Evolutionary conservation across 2,888 invertebrate species (phyloP), one percentile per base, ranked within the genome.

Genomic region (Ommatoiulus sabulosus): DNA sequence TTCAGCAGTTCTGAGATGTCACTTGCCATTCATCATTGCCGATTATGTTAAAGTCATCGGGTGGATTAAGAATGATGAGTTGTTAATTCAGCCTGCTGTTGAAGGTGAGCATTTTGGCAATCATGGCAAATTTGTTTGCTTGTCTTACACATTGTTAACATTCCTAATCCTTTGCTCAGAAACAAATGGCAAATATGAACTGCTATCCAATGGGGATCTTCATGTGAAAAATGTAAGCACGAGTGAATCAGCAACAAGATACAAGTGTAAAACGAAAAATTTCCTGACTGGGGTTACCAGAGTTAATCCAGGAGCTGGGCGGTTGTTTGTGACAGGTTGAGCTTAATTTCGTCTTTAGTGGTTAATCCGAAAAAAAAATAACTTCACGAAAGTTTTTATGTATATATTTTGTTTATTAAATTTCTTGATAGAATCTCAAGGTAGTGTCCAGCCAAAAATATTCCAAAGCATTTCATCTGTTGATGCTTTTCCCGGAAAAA

Each of bases 31-130:
- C 91, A 97, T 96, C 93, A 96, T 97, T 93, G 95, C 95, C 90
- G 97, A 97, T 91, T 96, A 97, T 92, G 96, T 98, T 91, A 95
- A 95, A 93, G 95, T 96, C 90, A 97, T 97, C 52, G 96, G 97
- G 88, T 98, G 98, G 98, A 95, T 97, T 90, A 96, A 96, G 92
- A 96, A 97, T 87, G 86, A 89, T 72, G 89, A 90, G 17, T 86
- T 90, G 35, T 90, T 90, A 72, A 91, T 91, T 80, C 90, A 90
- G 84, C 80, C 89, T 87, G 87, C 91, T 91, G 86, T 88, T 89
- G 90, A 90, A 89, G 90, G 91, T 87, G 46, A 48, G 24, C 3
- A 52, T 52, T 52, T 3, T 52, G 52, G 35, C 17, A 52, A 15
- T 52, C 4, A 15, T 52, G 15, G 15, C 15, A 15, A 35, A 35